phyloP scores from a whole-genome alignment of 2,113 vertebrate genomes.

The Thunnus maccoyii region DNA sequence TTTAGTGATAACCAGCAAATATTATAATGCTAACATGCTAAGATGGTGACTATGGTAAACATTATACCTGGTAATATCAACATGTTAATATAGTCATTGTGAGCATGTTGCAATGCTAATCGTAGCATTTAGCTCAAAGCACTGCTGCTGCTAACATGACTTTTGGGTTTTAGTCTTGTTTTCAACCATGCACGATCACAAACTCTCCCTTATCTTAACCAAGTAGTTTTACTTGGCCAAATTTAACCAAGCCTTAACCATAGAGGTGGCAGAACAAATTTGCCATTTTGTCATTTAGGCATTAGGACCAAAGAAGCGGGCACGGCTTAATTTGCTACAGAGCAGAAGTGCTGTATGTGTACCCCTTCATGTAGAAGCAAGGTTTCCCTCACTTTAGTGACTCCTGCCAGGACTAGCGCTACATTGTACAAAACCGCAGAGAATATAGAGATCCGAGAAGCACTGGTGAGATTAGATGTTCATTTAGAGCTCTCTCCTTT shows the following conservation, averaged over 20 bases:
- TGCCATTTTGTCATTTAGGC: no score
- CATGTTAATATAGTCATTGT: no score
- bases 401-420: not conserved
- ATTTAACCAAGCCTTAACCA: not conserved
- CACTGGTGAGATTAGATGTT: slow-evolving; percentile 72
- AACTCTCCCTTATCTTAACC: no score
- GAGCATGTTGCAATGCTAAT: no score
- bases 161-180: no score
- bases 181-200: not conserved
- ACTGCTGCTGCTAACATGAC: no score
- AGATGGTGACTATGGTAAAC: no score
- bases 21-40: no score
- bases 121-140: no score
- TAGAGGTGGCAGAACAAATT: not conserved
- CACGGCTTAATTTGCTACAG: not conserved
- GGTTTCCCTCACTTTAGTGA: not conserved
- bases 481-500: slow-evolving; percentile 68
- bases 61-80: no score
- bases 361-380: not conserved
- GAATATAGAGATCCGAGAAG: slow-evolving; percentile 31
- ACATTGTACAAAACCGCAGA: slow-evolving; percentile 16
- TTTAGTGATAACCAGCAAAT: no score
- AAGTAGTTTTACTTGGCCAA: not conserved
- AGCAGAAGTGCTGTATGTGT: not conserved
- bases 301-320: not conserved